Evolutionary conservation across 2,888 invertebrate genomes (phyloP).

Genomic region (Idaea straminata): DNA sequence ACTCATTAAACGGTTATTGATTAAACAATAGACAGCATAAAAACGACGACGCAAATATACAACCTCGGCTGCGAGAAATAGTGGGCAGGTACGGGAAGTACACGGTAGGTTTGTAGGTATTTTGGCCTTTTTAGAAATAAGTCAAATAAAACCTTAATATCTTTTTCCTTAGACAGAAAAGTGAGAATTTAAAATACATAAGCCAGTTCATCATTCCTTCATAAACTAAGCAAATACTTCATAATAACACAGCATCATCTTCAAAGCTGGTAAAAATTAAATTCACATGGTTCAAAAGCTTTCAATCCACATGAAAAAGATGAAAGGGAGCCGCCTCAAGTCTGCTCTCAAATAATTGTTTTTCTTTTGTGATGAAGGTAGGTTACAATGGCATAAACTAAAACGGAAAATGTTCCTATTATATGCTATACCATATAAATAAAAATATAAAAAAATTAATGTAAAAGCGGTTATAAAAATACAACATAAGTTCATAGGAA

Average conservation of each 20-base stretch:
- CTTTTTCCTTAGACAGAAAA: background rate
- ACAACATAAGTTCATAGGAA: too few species aligned
- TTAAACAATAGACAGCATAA: too few species aligned
- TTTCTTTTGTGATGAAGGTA: background rate
- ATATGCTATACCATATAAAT: too few species aligned
- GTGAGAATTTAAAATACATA: background rate
- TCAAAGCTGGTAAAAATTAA: background rate
- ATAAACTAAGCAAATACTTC: background rate
- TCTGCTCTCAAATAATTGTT: background rate
- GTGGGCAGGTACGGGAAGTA: too few species aligned
- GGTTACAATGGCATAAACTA: background rate
- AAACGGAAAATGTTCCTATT: background rate
- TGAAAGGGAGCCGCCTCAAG: background rate
- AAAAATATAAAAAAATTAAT: too few species aligned
- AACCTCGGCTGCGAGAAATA: too few species aligned
- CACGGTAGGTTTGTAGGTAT: too few species aligned
- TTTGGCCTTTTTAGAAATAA: too few species aligned
- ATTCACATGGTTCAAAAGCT: background rate
- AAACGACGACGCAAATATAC: too few species aligned
- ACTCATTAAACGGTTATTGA: too few species aligned
- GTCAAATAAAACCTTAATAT: too few species aligned
- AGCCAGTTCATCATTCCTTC: background rate
- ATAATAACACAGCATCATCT: background rate
- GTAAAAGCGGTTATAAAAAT: too few species aligned
- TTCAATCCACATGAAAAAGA: background rate